phyloP scores from a whole-genome alignment of 1,140 invertebrate species.

The Elymnias hypermnestra region DNA sequence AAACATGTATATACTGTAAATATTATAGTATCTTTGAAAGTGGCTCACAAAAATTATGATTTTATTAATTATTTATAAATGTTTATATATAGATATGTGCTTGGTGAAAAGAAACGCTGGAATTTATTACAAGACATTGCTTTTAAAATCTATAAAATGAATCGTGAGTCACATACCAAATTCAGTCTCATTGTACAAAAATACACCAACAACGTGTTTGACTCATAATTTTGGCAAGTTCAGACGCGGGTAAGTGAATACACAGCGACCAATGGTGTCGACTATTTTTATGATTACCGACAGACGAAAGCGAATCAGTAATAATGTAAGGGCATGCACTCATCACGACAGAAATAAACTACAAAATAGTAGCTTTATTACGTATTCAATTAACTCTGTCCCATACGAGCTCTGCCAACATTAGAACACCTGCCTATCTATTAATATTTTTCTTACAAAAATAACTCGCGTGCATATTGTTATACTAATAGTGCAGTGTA shows the following conservation, averaged over 20 bases:
- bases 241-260: slow-evolving; percentile 29
- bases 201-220: slow-evolving; percentile 41
- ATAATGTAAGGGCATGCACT: slow-evolving; percentile 3
- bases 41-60: too few relatives aligned
- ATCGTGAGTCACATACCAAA: slow-evolving; percentile 31
- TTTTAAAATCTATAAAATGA: neutral
- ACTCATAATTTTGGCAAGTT: slow-evolving; percentile 60
- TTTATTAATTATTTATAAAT: too few relatives aligned
- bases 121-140: neutral
- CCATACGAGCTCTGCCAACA: slow-evolving; percentile 48
- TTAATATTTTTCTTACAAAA: slow-evolving; percentile 70
- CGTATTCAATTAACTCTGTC: slow-evolving; percentile 60
- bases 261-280: slow-evolving; percentile 37
- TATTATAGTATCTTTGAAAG: too few relatives aligned
- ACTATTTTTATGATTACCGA: slow-evolving; percentile 30
- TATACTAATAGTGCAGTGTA: too few relatives aligned
- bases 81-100: too few relatives aligned
- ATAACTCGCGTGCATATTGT: slow-evolving; percentile 27
- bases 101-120: too few relatives aligned
- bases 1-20: too few relatives aligned
- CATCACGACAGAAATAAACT: slow-evolving; percentile 17
- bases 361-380: slow-evolving; percentile 51
- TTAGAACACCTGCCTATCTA: slow-evolving; percentile 66
- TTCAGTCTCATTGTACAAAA: slow-evolving; percentile 38
- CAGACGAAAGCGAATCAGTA: slow-evolving; percentile 16